Percentiles rank a stretch among this genome's conserved stretches.
Evolutionary conservation across 2,888 invertebrate genomes (phyloP).

Genomic region (Allacma fusca): DNA sequence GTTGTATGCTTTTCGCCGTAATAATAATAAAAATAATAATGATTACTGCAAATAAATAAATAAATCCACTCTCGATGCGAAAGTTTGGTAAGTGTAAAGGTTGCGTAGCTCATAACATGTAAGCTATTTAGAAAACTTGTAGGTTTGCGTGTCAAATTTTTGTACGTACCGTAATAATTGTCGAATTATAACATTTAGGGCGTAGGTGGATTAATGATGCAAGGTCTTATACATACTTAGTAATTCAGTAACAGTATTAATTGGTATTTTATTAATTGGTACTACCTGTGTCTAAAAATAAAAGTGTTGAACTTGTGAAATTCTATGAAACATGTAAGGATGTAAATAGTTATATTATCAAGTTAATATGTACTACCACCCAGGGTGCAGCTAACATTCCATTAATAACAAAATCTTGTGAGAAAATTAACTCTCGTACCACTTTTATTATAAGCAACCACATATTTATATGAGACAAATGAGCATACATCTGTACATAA

Average conservation of each 20-base stretch:
- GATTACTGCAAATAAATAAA: neutral
- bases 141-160: conserved; percentile 34
- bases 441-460: neutral
- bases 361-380: neutral
- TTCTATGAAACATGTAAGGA: neutral
- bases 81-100: neutral
- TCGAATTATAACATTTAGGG: neutral
- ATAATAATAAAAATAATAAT: neutral
- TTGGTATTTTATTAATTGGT: conserved; percentile 13
- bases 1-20: conserved; percentile 1
- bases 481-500: conserved; percentile 3
- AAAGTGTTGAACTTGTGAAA: neutral
- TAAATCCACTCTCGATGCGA: neutral
- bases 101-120: neutral
- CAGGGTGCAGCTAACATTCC: conserved; percentile 16
- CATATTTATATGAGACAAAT: no score
- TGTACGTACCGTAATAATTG: conserved; percentile 20
- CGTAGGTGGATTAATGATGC: neutral
- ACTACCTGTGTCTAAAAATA: neutral
- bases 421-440: neutral
- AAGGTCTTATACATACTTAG: neutral
- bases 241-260: conserved; percentile 10
- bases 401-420: conserved; percentile 3
- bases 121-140: conserved; percentile 6
- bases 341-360: neutral